These are phyloP conservation scores for Gnathonemus longibarbis DNA, from an alignment of 2,113 vertebrate genomes.

Conservation along the genomic window DNA sequence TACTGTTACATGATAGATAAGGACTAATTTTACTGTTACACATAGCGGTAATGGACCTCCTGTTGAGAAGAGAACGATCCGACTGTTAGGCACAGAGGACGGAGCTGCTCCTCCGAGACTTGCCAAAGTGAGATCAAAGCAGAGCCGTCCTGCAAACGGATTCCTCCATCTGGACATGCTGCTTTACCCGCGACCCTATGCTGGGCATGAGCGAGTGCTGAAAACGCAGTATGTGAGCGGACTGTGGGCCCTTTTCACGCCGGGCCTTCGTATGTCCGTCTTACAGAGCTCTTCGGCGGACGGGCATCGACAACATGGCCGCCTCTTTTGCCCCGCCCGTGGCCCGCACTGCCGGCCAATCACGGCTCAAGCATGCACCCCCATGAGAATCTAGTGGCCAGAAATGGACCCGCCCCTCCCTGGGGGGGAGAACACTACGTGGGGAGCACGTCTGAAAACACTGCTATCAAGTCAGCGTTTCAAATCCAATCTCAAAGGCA, in stretches of 20 bases:
- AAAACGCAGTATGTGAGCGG: neutral
- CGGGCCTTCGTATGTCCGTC: neutral
- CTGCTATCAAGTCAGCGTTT: neutral
- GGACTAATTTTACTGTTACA: constrained; percentile 19
- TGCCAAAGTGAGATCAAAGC: neutral
- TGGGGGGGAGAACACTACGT: neutral
- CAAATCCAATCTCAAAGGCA: neutral
- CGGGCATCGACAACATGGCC: neutral
- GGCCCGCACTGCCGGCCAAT: neutral
- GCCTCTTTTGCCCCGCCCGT: neutral
- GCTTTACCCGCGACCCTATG: neutral
- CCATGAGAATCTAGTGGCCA: neutral
- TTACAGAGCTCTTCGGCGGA: neutral
- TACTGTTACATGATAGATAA: constrained; percentile 1
- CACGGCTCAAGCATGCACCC: neutral
- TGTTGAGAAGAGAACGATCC: neutral
- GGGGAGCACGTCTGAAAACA: neutral
- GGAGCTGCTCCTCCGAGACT: neutral
- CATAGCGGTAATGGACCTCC: neutral
- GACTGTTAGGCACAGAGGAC: neutral
- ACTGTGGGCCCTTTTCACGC: neutral
- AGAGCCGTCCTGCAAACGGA: neutral
- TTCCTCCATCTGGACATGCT: neutral
- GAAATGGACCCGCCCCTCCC: neutral
- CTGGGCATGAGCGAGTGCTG: neutral